phyloP scores from a whole-genome alignment of 2,888 invertebrate genomes.

The Myopa tessellatipennis region DNA sequence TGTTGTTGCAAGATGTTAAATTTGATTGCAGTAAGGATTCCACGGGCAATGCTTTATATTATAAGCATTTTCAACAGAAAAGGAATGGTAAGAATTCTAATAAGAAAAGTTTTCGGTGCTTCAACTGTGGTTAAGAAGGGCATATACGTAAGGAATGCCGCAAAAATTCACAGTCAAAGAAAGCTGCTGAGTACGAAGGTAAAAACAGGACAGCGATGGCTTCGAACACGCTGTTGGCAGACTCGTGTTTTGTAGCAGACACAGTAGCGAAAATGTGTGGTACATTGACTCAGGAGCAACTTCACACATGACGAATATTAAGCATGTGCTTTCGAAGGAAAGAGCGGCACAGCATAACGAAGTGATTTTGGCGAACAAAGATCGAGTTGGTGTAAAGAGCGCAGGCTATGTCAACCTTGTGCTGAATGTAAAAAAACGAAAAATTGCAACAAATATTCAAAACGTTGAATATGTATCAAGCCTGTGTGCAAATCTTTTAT shows the following conservation, averaged over 20 bases:
- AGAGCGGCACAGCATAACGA: background rate
- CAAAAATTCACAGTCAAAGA: slow-evolving; percentile 3
- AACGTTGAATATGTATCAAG: too few relatives aligned
- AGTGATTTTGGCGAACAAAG: background rate
- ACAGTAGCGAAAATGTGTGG: background rate
- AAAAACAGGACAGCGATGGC: slow-evolving; percentile 9
- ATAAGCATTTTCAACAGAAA: slow-evolving; percentile 23
- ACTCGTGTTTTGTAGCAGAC: too few relatives aligned
- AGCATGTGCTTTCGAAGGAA: background rate
- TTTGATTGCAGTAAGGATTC: slow-evolving; percentile 21
- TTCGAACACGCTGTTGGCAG: too few relatives aligned
- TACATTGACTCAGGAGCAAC: background rate
- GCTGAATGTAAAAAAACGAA: background rate
- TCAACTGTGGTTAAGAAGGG: slow-evolving; percentile 40
- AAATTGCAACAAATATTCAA: background rate
- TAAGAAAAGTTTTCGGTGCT: slow-evolving; percentile 23
- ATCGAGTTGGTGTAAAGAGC: slow-evolving; percentile 1
- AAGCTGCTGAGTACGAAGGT: slow-evolving; percentile 3
- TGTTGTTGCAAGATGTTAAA: slow-evolving; percentile 43
- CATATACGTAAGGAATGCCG: slow-evolving; percentile 15
- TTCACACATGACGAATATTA: background rate
- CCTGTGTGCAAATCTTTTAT: slow-evolving; percentile 40
- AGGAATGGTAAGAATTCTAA: background rate
- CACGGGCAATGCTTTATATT: slow-evolving; percentile 24
- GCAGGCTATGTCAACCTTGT: slow-evolving; percentile 7